Base-by-base conservation (phyloP, 2,888 invertebrate genomes). In the Cheiracanthium punctorium region DNA sequence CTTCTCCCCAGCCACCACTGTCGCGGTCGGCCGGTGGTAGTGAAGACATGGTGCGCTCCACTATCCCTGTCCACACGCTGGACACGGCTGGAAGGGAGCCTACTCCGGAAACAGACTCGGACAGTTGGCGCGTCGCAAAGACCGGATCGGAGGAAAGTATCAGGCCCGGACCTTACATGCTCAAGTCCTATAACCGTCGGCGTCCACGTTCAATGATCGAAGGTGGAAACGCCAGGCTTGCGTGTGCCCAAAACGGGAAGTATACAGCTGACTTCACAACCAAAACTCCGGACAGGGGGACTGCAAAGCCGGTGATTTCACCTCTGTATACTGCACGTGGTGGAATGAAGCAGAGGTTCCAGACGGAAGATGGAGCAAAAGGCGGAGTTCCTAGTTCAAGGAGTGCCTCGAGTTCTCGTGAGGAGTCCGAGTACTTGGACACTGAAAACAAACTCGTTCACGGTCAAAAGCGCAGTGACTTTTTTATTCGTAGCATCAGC, bases 151-250 rank as follows among this genome's bases (percentile, higher is more conserved):
- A 82, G 29, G 87, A 87, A n/a, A 72, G 80, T 24, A 24, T 67
- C 10, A 72, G 69, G 64, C 76, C 69, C 17, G 72, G 52, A 1
- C 43, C 41, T n/a, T 32, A 33, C 41, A 20, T 58, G 43, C 74
- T 72, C 17, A 75, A 64, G 65, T 73, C 84, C 20, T 52, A 67
- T n/a, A 43, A 28, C 7, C 70, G 70, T 67, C 76, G 87, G n/a
- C 33, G 88, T 12, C 88, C 88, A 4, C 64, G 88, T 20, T 88
- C 88, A 28, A 88, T 88, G 88, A 77, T 88, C 2, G 88, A 88
- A 58, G 88, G 81, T 12, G 58, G 71, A 30, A 37, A 37, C 32
- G 67, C 58, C n/a, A 32, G 33, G 33, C 58, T 28, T 32, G 75
- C 24, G 43, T 20, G 20, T 32, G 37, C 20, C 69, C 74, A 29